Evolutionary conservation across 2,797 vertebrate genomes (phyloP).

Genomic region (Pelobates cultripes): DNA sequence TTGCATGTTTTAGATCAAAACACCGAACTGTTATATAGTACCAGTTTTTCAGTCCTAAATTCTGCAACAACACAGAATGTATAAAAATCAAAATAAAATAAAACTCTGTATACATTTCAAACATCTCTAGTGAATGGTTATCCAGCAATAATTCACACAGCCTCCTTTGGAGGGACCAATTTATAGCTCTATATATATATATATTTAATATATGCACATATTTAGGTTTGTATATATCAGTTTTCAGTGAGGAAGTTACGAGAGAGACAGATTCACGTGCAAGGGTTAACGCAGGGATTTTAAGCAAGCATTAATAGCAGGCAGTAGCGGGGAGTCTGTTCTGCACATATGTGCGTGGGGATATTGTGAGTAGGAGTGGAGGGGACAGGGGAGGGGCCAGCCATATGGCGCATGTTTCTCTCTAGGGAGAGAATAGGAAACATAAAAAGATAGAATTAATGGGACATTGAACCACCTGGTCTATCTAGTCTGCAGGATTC

Average conservation of each 20-base stretch:
- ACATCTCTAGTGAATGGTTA: too few species aligned
- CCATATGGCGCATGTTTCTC: conserved; percentile 26
- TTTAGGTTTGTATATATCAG: background rate
- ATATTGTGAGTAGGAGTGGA: conserved; percentile 22
- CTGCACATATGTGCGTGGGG: conserved; percentile 49
- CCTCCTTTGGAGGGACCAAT: background rate
- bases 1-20: too few species aligned
- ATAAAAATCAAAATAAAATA: too few species aligned
- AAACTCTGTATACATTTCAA: too few species aligned
- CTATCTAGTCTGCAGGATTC: background rate
- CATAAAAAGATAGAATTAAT: background rate
- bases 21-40: too few species aligned
- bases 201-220: background rate
- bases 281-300: background rate
- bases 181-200: background rate
- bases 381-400: conserved; percentile 10
- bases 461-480: background rate
- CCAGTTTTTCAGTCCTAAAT: too few species aligned
- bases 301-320: conserved; percentile 7
- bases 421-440: conserved; percentile 1
- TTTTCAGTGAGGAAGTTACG: background rate
- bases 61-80: too few species aligned
- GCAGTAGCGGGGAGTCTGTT: background rate
- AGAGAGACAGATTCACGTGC: background rate
- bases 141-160: background rate